A percentile compares a stretch with the other conserved stretches of the same genome.
Conservation (phyloP, 2,888 invertebrate species). For the Drosophila cyrtoloma region DNA sequence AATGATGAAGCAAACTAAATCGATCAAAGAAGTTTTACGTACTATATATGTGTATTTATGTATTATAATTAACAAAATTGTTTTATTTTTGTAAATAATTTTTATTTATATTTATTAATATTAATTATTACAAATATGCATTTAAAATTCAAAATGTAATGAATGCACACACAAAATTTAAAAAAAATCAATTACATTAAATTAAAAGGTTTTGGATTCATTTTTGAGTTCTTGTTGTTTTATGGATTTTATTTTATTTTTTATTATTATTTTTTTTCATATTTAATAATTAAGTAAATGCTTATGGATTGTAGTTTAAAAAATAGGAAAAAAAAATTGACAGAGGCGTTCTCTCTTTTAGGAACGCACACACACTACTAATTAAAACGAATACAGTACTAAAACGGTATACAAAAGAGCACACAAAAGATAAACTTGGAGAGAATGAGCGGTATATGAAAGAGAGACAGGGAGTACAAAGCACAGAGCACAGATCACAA, state of each 20-base stretch:
- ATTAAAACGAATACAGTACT: slow-evolving; percentile 12
- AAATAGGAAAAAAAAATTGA: slow-evolving; percentile 36
- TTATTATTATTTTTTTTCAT: slow-evolving; percentile 41
- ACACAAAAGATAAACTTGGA: background rate
- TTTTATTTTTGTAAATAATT: slow-evolving; percentile 26
- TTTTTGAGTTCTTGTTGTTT: slow-evolving; percentile 19
- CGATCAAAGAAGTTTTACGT: slow-evolving; percentile 21
- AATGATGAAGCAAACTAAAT: slow-evolving; percentile 28
- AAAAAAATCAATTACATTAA: slow-evolving; percentile 48
- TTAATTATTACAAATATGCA: slow-evolving; percentile 49
- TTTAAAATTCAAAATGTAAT: slow-evolving; percentile 42
- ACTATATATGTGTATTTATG: slow-evolving; percentile 38
- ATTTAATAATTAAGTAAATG: slow-evolving; percentile 72
- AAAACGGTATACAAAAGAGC: slow-evolving; percentile 28
- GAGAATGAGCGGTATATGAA: background rate
- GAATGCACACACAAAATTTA: slow-evolving; percentile 75
- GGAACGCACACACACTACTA: slow-evolving; percentile 43
- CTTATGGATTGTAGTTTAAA: slow-evolving; percentile 56
- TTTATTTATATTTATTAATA: slow-evolving; percentile 35
- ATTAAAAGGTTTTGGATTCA: slow-evolving; percentile 14
- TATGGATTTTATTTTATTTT: slow-evolving; percentile 13
- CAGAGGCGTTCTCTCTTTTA: slow-evolving; percentile 29
- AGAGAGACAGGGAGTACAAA: background rate
- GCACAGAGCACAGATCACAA: slow-evolving; percentile 13
- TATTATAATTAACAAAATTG: slow-evolving; percentile 61